These are phyloP conservation scores for Porites rus DNA, from an alignment of 92 coral and sea anemone genomes.

Conservation along the genomic window DNA sequence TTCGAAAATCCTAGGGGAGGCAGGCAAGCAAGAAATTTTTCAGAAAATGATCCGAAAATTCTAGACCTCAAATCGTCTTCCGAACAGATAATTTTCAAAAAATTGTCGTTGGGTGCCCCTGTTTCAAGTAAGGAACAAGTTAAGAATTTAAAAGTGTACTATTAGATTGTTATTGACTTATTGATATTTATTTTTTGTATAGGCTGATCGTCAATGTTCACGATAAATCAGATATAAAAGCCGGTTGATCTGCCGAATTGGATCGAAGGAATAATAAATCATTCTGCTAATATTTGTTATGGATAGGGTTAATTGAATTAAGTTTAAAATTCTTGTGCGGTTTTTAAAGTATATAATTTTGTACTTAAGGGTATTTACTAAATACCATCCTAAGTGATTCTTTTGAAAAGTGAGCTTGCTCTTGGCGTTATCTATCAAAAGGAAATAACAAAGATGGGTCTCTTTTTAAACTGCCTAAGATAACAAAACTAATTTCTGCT, in stretches of 20 bases:
- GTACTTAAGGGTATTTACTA: background rate
- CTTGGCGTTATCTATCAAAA: background rate
- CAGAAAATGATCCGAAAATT: too few species aligned
- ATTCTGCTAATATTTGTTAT: background rate
- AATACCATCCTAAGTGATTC: background rate
- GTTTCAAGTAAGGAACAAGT: too few species aligned
- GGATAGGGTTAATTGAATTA: background rate
- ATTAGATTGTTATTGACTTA: too few species aligned
- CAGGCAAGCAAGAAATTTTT: too few species aligned
- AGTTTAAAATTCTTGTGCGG: background rate
- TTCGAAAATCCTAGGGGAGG: too few species aligned
- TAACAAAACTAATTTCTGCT: background rate
- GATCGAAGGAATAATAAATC: background rate
- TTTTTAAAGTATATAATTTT: conserved; percentile 15
- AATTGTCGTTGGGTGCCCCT: too few species aligned
- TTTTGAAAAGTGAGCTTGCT: background rate
- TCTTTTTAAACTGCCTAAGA: background rate
- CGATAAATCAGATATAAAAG: background rate
- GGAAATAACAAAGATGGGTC: background rate
- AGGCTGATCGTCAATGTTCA: background rate
- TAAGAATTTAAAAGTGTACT: too few species aligned
- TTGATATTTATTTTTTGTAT: too few species aligned
- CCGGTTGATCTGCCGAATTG: conserved; percentile 1
- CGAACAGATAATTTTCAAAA: too few species aligned
- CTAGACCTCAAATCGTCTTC: too few species aligned